phyloP scores from a whole-genome alignment of 2,113 vertebrate species.

The Cavia aperea region DNA sequence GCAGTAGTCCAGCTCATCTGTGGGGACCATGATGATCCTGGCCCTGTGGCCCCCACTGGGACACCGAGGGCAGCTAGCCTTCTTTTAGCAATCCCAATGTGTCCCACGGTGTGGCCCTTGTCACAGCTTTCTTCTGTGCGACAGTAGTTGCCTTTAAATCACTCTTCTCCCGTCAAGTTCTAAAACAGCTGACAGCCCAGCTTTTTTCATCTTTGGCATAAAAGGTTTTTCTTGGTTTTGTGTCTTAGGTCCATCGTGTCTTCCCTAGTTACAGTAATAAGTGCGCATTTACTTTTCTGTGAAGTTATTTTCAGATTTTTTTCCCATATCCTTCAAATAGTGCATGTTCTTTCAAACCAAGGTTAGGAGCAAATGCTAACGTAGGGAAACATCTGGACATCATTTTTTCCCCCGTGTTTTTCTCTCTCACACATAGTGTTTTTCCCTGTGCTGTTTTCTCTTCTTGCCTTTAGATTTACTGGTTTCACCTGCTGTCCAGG shows the following conservation, averaged over 20 bases:
- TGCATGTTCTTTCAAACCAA: neutral
- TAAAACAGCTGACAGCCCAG: neutral
- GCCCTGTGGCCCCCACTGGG: neutral
- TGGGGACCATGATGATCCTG: neutral
- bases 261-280: conserved; percentile 1
- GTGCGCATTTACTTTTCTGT: neutral
- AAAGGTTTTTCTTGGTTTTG: conserved; percentile 19
- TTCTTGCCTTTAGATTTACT: conserved; percentile 22
- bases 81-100: neutral
- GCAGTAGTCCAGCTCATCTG: neutral
- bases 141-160: neutral
- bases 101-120: neutral
- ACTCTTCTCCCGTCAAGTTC: neutral
- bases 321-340: neutral
- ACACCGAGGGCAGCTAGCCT: neutral
- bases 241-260: neutral
- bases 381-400: neutral
- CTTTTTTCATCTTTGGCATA: neutral
- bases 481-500: neutral
- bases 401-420: neutral
- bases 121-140: neutral
- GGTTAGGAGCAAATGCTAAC: neutral
- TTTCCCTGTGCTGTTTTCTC: conserved; percentile 1
- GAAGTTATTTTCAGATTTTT: neutral
- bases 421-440: neutral